Evolutionary conservation across 92 coral and sea anemone genomes (phyloP).

Genomic region (Phenganax marumi): DNA sequence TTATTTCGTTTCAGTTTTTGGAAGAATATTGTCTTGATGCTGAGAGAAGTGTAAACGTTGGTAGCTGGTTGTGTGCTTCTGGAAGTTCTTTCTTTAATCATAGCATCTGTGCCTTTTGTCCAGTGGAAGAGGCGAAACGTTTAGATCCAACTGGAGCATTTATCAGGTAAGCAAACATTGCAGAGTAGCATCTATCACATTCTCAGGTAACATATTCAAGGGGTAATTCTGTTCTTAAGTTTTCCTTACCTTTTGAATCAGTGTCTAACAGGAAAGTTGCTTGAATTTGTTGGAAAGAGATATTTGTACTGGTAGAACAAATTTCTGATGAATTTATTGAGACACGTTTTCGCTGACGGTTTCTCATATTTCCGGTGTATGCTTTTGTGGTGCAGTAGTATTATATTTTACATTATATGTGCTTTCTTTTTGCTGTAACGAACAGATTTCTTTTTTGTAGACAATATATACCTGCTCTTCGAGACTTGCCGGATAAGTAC

Average conservation of each 20-base stretch:
- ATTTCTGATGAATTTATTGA: no score
- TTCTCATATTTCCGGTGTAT: no score
- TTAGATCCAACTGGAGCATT: slow-evolving; percentile 70
- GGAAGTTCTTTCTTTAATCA: slow-evolving; percentile 81
- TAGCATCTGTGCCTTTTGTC: slow-evolving; percentile 71
- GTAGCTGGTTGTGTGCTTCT: slow-evolving; percentile 82
- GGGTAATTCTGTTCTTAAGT: no score
- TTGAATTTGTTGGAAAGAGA: no score
- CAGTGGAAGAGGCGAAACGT: slow-evolving; percentile 72
- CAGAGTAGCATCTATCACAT: not conserved
- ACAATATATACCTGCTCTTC: slow-evolving; percentile 82
- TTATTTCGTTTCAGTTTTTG: slow-evolving; percentile 60
- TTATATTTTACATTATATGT: no score
- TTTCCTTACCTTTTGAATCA: no score
- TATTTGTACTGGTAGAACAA: no score
- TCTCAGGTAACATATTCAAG: no score
- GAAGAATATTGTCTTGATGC: slow-evolving; percentile 83
- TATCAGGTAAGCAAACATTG: slow-evolving; percentile 60
- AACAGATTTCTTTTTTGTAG: slow-evolving; percentile 42
- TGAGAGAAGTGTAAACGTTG: slow-evolving; percentile 89
- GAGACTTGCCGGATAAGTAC: slow-evolving; percentile 75
- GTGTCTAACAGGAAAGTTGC: no score
- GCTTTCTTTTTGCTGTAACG: not conserved
- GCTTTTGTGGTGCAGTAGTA: no score
- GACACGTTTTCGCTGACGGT: no score